Evolutionary conservation across 2,888 invertebrate genomes (phyloP), one percentile per base, ranked within the genome.

Genomic region (Agriopis aurantiaria): DNA sequence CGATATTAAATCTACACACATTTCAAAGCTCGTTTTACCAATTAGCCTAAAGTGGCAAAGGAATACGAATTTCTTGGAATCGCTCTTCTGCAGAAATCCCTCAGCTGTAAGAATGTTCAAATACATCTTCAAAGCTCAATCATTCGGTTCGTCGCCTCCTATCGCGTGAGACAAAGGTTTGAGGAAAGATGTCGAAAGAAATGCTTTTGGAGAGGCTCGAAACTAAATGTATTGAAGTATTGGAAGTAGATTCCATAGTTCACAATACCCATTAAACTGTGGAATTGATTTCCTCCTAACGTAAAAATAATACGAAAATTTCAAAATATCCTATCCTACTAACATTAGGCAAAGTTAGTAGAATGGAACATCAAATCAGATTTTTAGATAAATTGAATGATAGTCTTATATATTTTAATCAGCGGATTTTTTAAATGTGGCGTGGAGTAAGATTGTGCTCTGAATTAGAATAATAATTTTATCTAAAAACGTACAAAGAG

Each of bases 101-200:
- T 23, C 17, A 10, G 11, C 23, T 59, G 58, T n/a, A 9, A 23
- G 46, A 33, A 23, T 17, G 45, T 23, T n/a, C 23, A 33, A 59
- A 43, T 43, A 23, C 12, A 49, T 49, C 3, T n/a, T 60, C n/a
- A 49, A 40, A 60, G 49, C 4, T 23, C 40, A 40, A 60, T 60
- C 49, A 60, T 40, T 60, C 60, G 60, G 48, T 40, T 14, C 49
- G 49, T 40, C n/a, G 49, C 60, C 33, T 40, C 40, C 49, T 52
- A 43, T 61, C 52, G 43, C 10, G 6, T 46, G 58, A 59, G 46
- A 46, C 46, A 48, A 59, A 59, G 11, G 9, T 46, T 11, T 59
- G 12, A 46, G 57, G 12, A 57, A 57, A 43, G 17, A 48, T 48
- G n/a, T 48, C 48, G 48, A 48, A 48, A 12, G 48, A 4, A 48